A percentile compares a stretch with the other conserved stretches of the same genome.
phyloP scores from a whole-genome alignment of 2,113 vertebrate genomes.

The human (Homo sapiens) region GRCh38 chr12:63294001-63294500 shows the following conservation, averaged over 20 bases:
- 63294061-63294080: background rate
- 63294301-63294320: background rate
- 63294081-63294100: background rate
- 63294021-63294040: background rate
- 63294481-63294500: background rate
- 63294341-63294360: background rate
- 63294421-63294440: background rate
- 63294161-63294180: background rate
- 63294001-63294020: background rate
- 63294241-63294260: background rate
- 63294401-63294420: background rate
- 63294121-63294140: background rate
- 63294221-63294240: background rate
- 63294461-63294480: background rate
- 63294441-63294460: background rate
- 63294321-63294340: background rate
- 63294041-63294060: background rate
- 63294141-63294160: background rate
- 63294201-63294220: background rate
- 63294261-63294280: background rate
- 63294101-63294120: background rate
- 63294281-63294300: background rate
- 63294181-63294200: constrained; percentile 5
- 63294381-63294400: background rate
- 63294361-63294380: background rate